phyloP scores from a whole-genome alignment of 2,888 invertebrate species.

The Tortrix viridana region DNA sequence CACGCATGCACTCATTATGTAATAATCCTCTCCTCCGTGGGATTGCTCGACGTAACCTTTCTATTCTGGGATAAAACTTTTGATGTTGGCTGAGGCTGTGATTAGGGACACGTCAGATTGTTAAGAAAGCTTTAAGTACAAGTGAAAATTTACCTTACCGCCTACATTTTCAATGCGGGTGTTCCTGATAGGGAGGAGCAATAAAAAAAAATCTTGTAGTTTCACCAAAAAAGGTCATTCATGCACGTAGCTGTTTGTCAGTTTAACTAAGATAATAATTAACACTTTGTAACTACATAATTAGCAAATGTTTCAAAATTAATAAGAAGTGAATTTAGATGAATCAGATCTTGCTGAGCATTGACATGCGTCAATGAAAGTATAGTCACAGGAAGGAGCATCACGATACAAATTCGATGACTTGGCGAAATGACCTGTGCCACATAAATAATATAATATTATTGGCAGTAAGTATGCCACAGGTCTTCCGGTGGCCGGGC shows the following conservation, averaged over 20 bases:
- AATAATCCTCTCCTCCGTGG: slow-evolving; percentile 76
- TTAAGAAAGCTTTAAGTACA: too few species aligned
- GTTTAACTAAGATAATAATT: too few species aligned
- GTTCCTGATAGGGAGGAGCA: too few species aligned
- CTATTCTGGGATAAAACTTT: slow-evolving; percentile 32
- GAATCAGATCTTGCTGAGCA: neutral
- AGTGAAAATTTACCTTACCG: too few species aligned
- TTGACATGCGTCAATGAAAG: slow-evolving; percentile 56
- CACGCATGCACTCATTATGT: slow-evolving; percentile 79
- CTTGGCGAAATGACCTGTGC: slow-evolving; percentile 51
- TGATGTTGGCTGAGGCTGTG: slow-evolving; percentile 18
- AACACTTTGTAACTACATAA: too few species aligned
- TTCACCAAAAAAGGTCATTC: too few species aligned
- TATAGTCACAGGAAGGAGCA: slow-evolving; percentile 55
- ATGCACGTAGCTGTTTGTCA: too few species aligned
- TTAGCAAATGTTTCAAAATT: too few species aligned
- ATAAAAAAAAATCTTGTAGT: too few species aligned
- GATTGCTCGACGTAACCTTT: slow-evolving; percentile 51
- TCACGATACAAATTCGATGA: slow-evolving; percentile 55
- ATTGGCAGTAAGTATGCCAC: slow-evolving; percentile 56
- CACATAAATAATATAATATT: slow-evolving; percentile 55
- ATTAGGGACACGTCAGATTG: too few species aligned
- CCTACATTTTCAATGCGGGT: too few species aligned
- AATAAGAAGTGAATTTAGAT: too few species aligned
- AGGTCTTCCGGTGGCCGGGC: slow-evolving; percentile 65